Percentiles rank a stretch among this genome's conserved stretches.
phyloP scores from a whole-genome alignment of 1,140 invertebrate species.

The Zophobas morio region DNA sequence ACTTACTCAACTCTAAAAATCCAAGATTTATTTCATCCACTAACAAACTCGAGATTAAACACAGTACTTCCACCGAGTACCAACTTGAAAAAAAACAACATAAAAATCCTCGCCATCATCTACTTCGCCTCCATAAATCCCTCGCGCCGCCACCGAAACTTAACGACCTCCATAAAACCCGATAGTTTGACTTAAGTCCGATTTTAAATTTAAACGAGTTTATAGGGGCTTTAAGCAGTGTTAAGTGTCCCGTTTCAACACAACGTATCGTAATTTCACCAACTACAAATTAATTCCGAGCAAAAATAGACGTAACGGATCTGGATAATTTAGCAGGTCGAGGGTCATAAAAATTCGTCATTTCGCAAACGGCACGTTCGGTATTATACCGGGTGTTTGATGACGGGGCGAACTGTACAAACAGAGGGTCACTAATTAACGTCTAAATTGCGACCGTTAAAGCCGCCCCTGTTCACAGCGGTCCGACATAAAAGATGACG shows the following conservation, averaged over 20 bases:
- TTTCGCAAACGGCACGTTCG: constrained; percentile 1
- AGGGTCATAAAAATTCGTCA: neutral
- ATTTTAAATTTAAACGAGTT: constrained; percentile 34
- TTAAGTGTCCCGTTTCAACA: constrained; percentile 29
- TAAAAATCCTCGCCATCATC: neutral
- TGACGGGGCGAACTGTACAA: neutral
- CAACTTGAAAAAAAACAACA: no score
- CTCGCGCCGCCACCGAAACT: neutral
- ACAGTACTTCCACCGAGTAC: no score
- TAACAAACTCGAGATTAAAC: neutral
- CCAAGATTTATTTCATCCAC: neutral
- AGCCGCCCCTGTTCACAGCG: neutral
- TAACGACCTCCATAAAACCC: constrained; percentile 29
- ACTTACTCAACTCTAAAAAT: neutral
- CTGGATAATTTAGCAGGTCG: neutral
- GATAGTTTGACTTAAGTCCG: constrained; percentile 8
- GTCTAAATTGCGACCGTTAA: constrained; percentile 23
- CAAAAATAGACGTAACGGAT: neutral
- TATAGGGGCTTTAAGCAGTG: constrained; percentile 3
- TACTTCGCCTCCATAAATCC: neutral
- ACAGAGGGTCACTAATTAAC: constrained; percentile 28
- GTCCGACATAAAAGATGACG: no score
- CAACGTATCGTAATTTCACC: neutral
- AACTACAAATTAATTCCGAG: neutral
- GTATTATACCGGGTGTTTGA: neutral